Base-by-base conservation (phyloP, 2,797 vertebrate species). In the Aeoliscus strigatus region DNA sequence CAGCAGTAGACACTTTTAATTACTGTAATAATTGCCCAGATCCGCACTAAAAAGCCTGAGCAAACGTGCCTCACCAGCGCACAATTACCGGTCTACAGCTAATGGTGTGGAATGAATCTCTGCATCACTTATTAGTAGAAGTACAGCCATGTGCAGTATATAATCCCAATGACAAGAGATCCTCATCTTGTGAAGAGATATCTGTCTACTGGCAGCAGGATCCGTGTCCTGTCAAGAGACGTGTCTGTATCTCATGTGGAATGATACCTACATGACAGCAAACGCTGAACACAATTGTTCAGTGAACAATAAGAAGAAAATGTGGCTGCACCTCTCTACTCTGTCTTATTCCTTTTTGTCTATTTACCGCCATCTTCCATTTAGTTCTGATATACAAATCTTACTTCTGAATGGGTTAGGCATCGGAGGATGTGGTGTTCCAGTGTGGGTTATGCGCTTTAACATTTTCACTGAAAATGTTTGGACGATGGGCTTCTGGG, bases 241-340 rank as follows among this genome's bases (percentile, higher is more conserved):
- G 52, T 61, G 60, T 66, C 55, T 63, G 55, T 50, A 64, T 48
- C 55, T 80, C 71, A 77, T 79, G 73, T 77, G 73, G 72, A 86
- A 83, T 74, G 60, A 79, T 80, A 63, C 60, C 58, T 61, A 62
- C 68, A 70, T 75, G 76, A 80, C 74, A 79, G 75, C 29, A 51
- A 64, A 69, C 61, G 71, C 60, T 50, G 46, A 73, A 71, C 57
- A 53, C 77, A 73, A 76, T 79, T 75, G 73, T 71, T 81, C 78
- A 73, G 39, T 80, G 80, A 84, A 77, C 66, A 79, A 67, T 59
- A 32, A 74, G 70, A 59, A 57, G 33, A 68, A 50, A 50, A 49
- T 29, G 44, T 28, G 14, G 38, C 35, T 50, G 43, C 39, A 40
- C 26, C 9, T 8, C 52, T 45, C 14, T 47, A n/a, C 15, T 15